Evolutionary conservation across 2,888 invertebrate genomes (phyloP), one percentile per base, ranked within the genome.

Genomic region (Epistrophe grossulariae): DNA sequence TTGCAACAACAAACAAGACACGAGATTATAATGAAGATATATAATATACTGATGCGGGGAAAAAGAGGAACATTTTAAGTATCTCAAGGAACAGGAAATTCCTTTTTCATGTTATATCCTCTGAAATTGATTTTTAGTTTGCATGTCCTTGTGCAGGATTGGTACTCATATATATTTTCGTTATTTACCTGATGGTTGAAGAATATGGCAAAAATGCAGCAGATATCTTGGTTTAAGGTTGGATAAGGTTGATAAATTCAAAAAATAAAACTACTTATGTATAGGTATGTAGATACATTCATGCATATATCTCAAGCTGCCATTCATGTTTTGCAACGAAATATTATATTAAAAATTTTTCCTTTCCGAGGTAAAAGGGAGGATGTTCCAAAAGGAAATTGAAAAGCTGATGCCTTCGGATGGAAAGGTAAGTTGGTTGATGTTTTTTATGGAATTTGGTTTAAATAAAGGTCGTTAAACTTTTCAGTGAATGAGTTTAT

Each of bases 61-160:
- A 28, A 38, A 43, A 1, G 48, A 31, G 50, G 43, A 52, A 71
- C 35, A 60, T 50, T 60, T 83, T 50, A 55, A 79, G 74, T 76
- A 50, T 66, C 59, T 60, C 55, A 68, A 68, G 66, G 73, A 74
- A 55, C 52, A 38, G 35, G 70, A 79, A 83, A 78, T 74, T 74
- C 71, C 52, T 76, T 76, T 79, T 79, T 60, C 83, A 66, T 79
- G 79, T 87, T 79, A 82, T 82, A 82, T 87, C 71, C 55, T 83
- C 19, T 60, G 72, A 83, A 83, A 83, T 87, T 87, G 83, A 87
- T 87, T 87, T 87, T 83, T 83, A 79, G 83, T 87, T 87, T 83
- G 72, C 72, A 79, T 83, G 62, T 79, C 83, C 83, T 87, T 76
- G 68, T 83, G 66, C 64, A 35, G 62, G 62, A 83, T 79, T 87